Conservation (phyloP, 2,113 vertebrate species). For the Sapayoa aenigma region DNA sequence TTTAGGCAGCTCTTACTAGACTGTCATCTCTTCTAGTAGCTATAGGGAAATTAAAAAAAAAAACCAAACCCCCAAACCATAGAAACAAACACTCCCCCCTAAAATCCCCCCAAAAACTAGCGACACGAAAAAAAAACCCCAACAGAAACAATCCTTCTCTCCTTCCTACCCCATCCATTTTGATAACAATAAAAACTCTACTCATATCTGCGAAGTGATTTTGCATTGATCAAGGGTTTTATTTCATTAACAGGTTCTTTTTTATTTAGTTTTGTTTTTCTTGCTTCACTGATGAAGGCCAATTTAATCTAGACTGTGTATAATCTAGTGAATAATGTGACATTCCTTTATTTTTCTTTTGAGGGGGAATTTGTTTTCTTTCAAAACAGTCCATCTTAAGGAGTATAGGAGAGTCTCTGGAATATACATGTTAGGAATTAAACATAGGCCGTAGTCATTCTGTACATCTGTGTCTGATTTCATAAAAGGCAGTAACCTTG, state of each 20-base stretch:
- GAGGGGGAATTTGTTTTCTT: background rate
- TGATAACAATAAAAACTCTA: background rate
- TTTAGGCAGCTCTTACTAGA: constrained; percentile 58
- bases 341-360: background rate
- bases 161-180: background rate
- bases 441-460: background rate
- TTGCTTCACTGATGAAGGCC: background rate
- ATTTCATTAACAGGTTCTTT: background rate
- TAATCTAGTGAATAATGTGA: background rate
- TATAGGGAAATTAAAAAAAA: background rate
- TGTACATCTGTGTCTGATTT: background rate
- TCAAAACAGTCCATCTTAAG: background rate
- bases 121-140: background rate
- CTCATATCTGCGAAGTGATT: constrained; percentile 47
- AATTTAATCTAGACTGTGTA: background rate
- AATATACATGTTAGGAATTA: background rate
- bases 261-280: constrained; percentile 24
- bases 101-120: background rate
- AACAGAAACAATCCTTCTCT: background rate
- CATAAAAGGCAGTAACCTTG: background rate
- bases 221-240: background rate
- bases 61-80: background rate
- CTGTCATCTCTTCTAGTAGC: constrained; percentile 52
- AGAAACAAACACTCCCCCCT: rapidly evolving
- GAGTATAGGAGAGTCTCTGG: background rate